Base-by-base conservation (phyloP, 2,888 invertebrate species). In the Archips xylosteana region DNA sequence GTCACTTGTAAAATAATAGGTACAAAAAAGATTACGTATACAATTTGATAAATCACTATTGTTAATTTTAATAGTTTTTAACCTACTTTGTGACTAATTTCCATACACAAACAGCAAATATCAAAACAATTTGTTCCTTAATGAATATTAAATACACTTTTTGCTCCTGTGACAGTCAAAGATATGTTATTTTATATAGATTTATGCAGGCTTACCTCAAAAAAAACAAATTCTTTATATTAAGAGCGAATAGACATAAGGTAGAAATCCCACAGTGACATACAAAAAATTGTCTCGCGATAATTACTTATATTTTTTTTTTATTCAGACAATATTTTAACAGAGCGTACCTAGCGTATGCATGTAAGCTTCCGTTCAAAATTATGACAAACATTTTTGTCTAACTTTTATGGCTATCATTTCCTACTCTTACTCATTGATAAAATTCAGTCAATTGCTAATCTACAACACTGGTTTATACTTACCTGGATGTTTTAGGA, bases 401-500 rank as follows among this genome's bases (percentile, higher is more conserved):
- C 8, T 23, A 32, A 23, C 1, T 34, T 12, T 9, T 9, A 32
- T 13, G 4, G 32, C 32, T 34, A 59, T 59, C 32, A 12, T 59
- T 54, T 54, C 15, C 42, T 39, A 62, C 9, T 62, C 42, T 42
- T 51, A 70, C 54, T 54, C 32, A 34, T 63, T 32, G 54, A 54
- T 34, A 61, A 13, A 54, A 47, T 70, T 70, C 70, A 70, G 62
- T 70, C 51, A 54, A 36, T 70, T 12, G 70, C 54, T 62, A 60
- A 34, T 39, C 15, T n/a, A 12, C 9, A 10, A 15, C 32, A 49
- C 3, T 15, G 49, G 23, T 12, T 3, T 12, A 39, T 39, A 10
- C 69, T 69, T 74, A 74, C 74, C 74, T 69, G 3, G 69, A 70
- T 3, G 74, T 57, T 60, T 74, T 74, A n/a, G 74, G 69, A 3